Evolutionary conservation across 2,888 invertebrate genomes (phyloP).

Genomic region (Hydroisotoma schaefferi): DNA sequence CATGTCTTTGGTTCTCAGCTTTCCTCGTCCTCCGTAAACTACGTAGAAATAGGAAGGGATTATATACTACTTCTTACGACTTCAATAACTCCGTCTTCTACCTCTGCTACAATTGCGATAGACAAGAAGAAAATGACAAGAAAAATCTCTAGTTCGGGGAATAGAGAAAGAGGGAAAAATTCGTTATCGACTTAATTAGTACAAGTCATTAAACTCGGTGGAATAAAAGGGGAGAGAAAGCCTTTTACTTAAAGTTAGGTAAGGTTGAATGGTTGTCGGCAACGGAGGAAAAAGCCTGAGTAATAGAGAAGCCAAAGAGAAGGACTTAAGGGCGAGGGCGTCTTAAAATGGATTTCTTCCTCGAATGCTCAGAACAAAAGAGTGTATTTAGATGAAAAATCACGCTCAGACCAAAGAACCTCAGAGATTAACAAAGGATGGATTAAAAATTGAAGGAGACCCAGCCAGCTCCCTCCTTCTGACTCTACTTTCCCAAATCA

Average conservation of each 20-base stretch:
- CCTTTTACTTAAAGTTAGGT: no score
- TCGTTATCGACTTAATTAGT: constrained; percentile 48
- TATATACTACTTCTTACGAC: no score
- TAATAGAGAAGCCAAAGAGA: background rate
- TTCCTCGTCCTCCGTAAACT: no score
- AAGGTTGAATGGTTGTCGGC: background rate
- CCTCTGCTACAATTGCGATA: constrained; percentile 8
- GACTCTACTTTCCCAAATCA: constrained; percentile 39
- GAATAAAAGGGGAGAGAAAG: constrained; percentile 42
- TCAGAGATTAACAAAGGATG: constrained; percentile 47
- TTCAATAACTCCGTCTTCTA: no score
- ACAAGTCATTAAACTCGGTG: constrained; percentile 46
- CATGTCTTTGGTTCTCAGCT: no score
- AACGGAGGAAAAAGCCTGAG: constrained; percentile 12
- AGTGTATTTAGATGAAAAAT: constrained; percentile 49
- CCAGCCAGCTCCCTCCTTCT: constrained; percentile 14
- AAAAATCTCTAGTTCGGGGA: constrained; percentile 19
- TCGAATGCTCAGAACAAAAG: constrained; percentile 33
- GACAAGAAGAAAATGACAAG: constrained; percentile 9
- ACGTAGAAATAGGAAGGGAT: no score
- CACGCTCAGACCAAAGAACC: constrained; percentile 44
- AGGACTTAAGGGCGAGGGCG: constrained; percentile 22
- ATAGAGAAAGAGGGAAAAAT: constrained; percentile 42
- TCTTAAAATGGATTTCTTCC: constrained; percentile 44
- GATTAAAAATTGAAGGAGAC: constrained; percentile 47